phyloP scores from a whole-genome alignment of 2,888 invertebrate genomes.

The Epirrita christyi region DNA sequence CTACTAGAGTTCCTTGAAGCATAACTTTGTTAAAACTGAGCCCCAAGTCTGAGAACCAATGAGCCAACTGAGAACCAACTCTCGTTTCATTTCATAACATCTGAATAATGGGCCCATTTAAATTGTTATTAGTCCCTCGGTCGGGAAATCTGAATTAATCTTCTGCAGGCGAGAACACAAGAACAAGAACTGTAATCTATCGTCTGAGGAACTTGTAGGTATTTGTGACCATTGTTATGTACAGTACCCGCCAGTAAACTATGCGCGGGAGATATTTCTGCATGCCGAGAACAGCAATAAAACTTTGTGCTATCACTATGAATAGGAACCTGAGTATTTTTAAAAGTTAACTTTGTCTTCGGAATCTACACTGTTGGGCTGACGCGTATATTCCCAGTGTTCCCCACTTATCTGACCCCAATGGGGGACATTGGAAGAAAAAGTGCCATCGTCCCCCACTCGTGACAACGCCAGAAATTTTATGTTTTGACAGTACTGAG shows the following conservation, averaged over 20 bases:
- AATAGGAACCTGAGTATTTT: too few species aligned
- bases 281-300: too few species aligned
- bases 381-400: too few species aligned
- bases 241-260: constrained; percentile 1
- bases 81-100: constrained; percentile 30
- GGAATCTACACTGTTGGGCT: too few species aligned
- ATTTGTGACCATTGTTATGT: constrained; percentile 36
- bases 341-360: too few species aligned
- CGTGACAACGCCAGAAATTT: too few species aligned
- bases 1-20: background rate
- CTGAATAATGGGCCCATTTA: constrained; percentile 38
- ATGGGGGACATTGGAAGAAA: too few species aligned
- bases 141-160: constrained; percentile 50
- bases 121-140: constrained; percentile 41
- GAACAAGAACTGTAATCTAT: constrained; percentile 54
- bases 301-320: too few species aligned
- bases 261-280: background rate
- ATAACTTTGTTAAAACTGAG: constrained; percentile 2
- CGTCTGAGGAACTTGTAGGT: constrained; percentile 39
- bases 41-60: constrained; percentile 12
- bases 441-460: too few species aligned
- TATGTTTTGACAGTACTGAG: too few species aligned
- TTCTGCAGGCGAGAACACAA: constrained; percentile 49
- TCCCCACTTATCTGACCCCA: too few species aligned
- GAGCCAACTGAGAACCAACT: constrained; percentile 5